Conservation (phyloP, 2,888 invertebrate species). For the Lochmaea crataegi region DNA sequence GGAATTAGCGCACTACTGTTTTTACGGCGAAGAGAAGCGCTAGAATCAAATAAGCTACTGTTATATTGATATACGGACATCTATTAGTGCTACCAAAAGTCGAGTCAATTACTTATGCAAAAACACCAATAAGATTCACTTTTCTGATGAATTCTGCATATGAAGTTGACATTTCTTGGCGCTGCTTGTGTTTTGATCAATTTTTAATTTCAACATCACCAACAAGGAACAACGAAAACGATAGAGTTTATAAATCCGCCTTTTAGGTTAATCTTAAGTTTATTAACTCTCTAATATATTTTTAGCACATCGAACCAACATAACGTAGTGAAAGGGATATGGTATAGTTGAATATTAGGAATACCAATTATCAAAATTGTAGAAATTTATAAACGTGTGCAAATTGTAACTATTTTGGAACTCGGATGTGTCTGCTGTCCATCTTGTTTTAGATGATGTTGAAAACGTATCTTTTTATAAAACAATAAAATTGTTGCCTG, state of each 20-base stretch:
- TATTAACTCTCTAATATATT: constrained; percentile 31
- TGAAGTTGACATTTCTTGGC: too few species aligned
- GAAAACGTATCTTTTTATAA: constrained; percentile 48
- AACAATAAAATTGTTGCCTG: constrained; percentile 51
- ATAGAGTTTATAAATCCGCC: background rate
- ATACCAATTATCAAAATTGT: constrained; percentile 38
- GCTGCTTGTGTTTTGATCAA: too few species aligned
- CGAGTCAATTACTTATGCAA: too few species aligned
- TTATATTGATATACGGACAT: too few species aligned
- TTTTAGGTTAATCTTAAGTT: background rate
- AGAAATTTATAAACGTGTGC: constrained; percentile 42
- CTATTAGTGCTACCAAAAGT: too few species aligned
- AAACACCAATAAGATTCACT: too few species aligned
- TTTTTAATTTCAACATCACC: too few species aligned
- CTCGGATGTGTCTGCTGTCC: constrained; percentile 42
- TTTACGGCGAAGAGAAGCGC: too few species aligned
- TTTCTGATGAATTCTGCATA: too few species aligned
- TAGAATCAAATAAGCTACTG: too few species aligned
- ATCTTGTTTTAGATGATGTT: constrained; percentile 50
- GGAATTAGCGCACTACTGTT: too few species aligned
- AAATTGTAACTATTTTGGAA: constrained; percentile 42
- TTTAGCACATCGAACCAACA: constrained; percentile 62
- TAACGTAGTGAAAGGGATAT: constrained; percentile 55
- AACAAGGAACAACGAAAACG: too few species aligned
- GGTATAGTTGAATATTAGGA: constrained; percentile 47